Conservation (phyloP, 2,113 vertebrate species). For the Aegypius monachus region DNA sequence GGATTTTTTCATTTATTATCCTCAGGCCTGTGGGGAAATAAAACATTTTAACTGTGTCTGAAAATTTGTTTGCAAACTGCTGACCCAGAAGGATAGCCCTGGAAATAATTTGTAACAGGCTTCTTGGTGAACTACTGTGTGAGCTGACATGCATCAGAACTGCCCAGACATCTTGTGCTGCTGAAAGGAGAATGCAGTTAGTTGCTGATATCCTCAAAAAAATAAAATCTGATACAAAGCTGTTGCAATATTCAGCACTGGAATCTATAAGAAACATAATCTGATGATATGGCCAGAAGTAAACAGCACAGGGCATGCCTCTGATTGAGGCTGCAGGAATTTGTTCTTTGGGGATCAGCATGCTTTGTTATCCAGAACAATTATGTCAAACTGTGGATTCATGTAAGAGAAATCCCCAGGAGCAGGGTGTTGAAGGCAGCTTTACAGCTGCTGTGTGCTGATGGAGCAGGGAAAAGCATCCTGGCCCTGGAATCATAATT, state of each 20-base stretch:
- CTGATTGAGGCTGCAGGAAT: background rate
- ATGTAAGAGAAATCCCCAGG: background rate
- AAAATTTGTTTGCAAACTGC: slow-evolving; percentile 11
- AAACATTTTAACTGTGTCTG: background rate
- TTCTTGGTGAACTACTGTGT: background rate
- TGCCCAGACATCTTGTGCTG: background rate
- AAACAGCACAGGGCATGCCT: background rate
- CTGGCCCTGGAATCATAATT: background rate
- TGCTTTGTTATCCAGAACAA: background rate
- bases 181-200: background rate
- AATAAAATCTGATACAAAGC: background rate
- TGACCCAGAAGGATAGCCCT: background rate
- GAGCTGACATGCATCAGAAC: background rate
- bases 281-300: background rate
- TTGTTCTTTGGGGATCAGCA: background rate
- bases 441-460: background rate
- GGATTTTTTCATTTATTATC: background rate
- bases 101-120: background rate
- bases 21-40: background rate
- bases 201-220: background rate
- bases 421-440: background rate
- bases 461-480: background rate
- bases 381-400: background rate
- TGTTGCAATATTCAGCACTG: background rate
- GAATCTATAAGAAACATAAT: background rate